These are phyloP conservation scores for Narcine bancroftii DNA, from an alignment of 2,113 vertebrate genomes.

Conservation along the genomic window DNA sequence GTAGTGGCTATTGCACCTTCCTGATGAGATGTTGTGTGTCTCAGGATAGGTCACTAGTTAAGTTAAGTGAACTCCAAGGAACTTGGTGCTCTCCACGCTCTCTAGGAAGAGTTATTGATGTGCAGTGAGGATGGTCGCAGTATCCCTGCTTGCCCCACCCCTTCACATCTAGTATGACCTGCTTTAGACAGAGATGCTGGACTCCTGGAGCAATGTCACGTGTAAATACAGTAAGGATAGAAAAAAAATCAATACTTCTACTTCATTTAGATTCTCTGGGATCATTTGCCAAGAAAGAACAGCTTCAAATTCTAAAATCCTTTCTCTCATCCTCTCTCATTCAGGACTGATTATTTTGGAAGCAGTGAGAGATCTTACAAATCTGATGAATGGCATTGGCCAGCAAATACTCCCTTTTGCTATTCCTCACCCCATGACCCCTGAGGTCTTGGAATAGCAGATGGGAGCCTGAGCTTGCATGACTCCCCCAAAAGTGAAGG, in stretches of 20 bases:
- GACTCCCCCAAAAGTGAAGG: neutral
- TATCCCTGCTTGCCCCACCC: too few species aligned
- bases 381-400: neutral
- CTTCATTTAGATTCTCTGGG: neutral
- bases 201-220: neutral
- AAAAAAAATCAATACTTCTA: neutral
- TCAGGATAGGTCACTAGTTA: too few species aligned
- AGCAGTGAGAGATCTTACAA: neutral
- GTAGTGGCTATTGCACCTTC: too few species aligned
- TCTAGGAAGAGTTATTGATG: too few species aligned
- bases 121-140: too few species aligned
- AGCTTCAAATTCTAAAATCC: neutral
- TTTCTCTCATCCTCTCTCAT: neutral
- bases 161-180: accelerated
- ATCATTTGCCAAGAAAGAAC: neutral
- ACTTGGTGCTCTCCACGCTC: too few species aligned
- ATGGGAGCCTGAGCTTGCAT: neutral
- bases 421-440: neutral
- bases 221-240: neutral
- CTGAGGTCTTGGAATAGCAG: neutral
- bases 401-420: neutral
- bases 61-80: too few species aligned
- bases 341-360: neutral
- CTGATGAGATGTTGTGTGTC: too few species aligned
- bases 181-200: neutral